Base-by-base conservation (phyloP, 2,113 vertebrate genomes). In the Leucopsar rothschildi region DNA sequence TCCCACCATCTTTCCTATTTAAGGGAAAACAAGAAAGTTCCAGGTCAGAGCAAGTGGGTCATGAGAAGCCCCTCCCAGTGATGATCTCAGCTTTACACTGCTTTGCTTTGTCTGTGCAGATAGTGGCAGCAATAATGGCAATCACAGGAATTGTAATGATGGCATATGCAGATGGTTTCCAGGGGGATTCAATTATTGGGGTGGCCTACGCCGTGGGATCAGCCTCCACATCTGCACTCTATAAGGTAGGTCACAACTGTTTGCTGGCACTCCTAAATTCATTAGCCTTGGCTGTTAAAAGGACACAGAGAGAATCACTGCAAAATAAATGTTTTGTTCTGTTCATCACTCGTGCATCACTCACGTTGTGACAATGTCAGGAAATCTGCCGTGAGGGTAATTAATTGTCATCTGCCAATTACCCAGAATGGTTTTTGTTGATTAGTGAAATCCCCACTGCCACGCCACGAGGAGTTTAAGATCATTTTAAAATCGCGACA, bases 101-200 rank as follows among this genome's bases (percentile, higher is more conserved):
- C 85, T 95, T 72, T 90, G 78, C 68, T 98, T 69, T 93, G 73
- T 90, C 94, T 82, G 21, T 95, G 93, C 97, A 99, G 99, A 99
- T 99, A 97, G 99, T 99, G 77, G 99, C 99, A 33, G 99, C 99
- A 83, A 99, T 99, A 88, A 99, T 99, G 99, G 99, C 99, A 63
- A 99, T 99, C 96, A 99, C 99, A 2, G 99, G 99, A 19, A 99
- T 99, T 10, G 99, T 99, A 27, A 99, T 99, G 99, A 99, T 99
- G 99, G 99, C 99, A 0, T 99, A 99, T 84, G 99, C 99, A 56
- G 99, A 99, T 70, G 99, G 99, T 86, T 99, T 99, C 97, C 99
- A 99, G 60, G 98, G 99, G 0, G 99, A 99, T 93, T 99, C 99
- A 8, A 99, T 99, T 94, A 98, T 99, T 42, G 99, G 99, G 21